These are phyloP conservation scores for Drosophila seclusa DNA, from an alignment of 2,888 invertebrate species.

Conservation along the genomic window DNA sequence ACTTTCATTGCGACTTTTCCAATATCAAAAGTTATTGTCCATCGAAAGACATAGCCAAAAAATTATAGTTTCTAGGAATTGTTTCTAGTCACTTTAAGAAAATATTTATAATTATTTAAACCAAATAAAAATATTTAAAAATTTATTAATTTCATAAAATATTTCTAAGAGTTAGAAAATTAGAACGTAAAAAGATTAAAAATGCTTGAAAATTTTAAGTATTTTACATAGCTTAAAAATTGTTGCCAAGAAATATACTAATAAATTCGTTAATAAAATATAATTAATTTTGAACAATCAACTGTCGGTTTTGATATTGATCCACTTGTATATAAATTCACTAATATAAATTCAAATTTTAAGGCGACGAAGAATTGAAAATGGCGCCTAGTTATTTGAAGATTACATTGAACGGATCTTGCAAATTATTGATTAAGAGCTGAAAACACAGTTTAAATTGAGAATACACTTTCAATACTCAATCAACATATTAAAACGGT, in stretches of 20 bases:
- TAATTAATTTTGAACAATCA: not conserved
- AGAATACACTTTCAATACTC: not conserved
- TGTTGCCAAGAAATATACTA: not conserved
- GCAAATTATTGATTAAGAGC: not conserved
- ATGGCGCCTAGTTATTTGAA: not conserved
- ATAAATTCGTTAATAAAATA: not conserved
- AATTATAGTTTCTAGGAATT: too few species aligned
- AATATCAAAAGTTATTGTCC: not conserved
- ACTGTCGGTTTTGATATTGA: not conserved
- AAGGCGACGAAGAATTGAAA: not conserved
- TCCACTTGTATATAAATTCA: too few species aligned
- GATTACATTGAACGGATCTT: not conserved
- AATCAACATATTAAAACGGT: not conserved
- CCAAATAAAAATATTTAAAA: not conserved
- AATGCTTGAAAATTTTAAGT: not conserved
- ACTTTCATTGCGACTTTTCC: not conserved
- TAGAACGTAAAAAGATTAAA: not conserved
- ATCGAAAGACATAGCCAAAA: not conserved
- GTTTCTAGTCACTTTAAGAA: not conserved
- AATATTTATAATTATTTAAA: not conserved
- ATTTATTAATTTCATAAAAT: not conserved
- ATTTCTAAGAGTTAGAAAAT: not conserved
- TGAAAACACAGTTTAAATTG: accelerated
- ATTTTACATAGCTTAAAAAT: not conserved
- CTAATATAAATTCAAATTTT: too few species aligned